Conservation (phyloP, 1,140 invertebrate genomes). For the Rhyzopertha dominica region DNA sequence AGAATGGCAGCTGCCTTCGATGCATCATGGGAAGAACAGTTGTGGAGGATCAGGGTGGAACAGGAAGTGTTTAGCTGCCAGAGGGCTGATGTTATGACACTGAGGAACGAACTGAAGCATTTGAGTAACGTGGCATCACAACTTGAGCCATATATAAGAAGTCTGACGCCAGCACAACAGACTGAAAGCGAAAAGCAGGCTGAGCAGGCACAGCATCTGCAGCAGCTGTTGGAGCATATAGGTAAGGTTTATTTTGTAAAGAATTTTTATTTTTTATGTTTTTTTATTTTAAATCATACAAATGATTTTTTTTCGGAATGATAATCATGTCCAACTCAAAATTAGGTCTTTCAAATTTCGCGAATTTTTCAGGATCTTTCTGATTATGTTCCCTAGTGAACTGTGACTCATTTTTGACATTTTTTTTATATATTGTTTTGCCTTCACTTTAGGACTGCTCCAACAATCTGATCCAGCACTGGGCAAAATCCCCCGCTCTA, state of each 20-base stretch:
- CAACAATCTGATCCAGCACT: constrained; percentile 31
- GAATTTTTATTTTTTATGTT: too few relatives aligned
- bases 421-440: constrained; percentile 7
- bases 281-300: too few relatives aligned
- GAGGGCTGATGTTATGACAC: constrained; percentile 61
- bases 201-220: constrained; percentile 49
- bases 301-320: too few relatives aligned
- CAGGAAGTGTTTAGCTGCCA: constrained; percentile 57
- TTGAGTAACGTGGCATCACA: constrained; percentile 58
- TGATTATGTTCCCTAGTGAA: too few relatives aligned
- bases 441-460: constrained; percentile 25
- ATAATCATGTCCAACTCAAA: too few relatives aligned
- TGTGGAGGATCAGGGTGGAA: constrained; percentile 62
- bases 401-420: constrained; percentile 7
- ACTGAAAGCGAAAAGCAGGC: constrained; percentile 42
- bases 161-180: constrained; percentile 47
- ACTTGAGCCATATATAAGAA: constrained; percentile 60
- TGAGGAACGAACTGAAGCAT: constrained; percentile 62
- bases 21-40: constrained; percentile 63
- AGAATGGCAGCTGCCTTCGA: constrained; percentile 58
- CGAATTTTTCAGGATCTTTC: too few relatives aligned
- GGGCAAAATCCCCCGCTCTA: constrained; percentile 42
- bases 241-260: too few relatives aligned
- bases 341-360: too few relatives aligned
- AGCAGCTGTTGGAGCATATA: constrained; percentile 54